Base-by-base conservation (phyloP, 2,797 vertebrate genomes). In the Columba guinea region DNA sequence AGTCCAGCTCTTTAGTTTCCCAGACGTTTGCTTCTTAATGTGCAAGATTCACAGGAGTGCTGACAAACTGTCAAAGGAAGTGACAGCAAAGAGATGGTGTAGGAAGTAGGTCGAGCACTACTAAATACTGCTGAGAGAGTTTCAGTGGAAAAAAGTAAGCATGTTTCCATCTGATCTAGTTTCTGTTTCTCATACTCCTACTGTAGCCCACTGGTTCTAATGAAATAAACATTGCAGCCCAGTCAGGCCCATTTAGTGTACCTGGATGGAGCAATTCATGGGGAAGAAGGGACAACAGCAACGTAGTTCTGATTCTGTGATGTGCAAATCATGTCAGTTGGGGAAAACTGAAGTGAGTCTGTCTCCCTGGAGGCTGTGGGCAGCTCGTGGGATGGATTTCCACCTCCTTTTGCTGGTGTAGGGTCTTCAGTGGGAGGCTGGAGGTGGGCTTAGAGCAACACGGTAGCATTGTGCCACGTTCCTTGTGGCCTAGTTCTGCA, bases 91-190 rank as follows among this genome's bases (percentile, higher is more conserved):
- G 89, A 46, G 48, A 59, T 44, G 82, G 46, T 30, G 14, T 71
- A 74, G 83, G 87, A 96, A 95, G 64, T 93, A 90, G 93, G 98
- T 98, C 87, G 98, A 97, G 97, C 62, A 27, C 96, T 46, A 64
- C 39, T 93, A 82, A 98, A 96, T 96, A 79, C 91, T 96, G 84
- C 87, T 94, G 96, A 97, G 97, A 96, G 92, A 95, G 70, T 91
- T 95, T 96, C 89, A 76, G 95, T 97, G 97, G 96, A 34, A 96
- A 96, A 97, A 97, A 94, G 69, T 59, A 37, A 95, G 84, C 52
- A 2, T 27, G 59, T 97, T 98, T 98, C 97, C 96, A 90, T 94
- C 90, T 90, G 44, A 93, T 93, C 84, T 95, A 52, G 37, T 94
- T 96, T 97, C 81, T 87, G 52, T 90, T 97, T 94, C 79, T 63